phyloP scores from a whole-genome alignment of 2,113 vertebrate genomes.

The Callipepla squamata region DNA sequence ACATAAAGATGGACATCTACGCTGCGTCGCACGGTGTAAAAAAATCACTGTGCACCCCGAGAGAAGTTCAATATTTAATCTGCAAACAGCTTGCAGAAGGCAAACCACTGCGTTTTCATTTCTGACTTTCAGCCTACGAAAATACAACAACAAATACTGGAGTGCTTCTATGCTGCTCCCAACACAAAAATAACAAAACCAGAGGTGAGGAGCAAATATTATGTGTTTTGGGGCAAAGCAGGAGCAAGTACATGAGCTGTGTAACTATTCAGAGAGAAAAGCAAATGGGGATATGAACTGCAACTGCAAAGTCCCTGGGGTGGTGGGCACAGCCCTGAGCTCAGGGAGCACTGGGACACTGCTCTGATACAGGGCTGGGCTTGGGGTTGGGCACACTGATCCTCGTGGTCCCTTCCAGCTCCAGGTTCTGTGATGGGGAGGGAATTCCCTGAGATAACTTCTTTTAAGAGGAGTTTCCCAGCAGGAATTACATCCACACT shows the following conservation, averaged over 20 bases:
- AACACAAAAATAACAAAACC: neutral
- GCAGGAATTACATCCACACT: neutral
- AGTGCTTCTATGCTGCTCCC: neutral
- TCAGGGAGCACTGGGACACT: too few species aligned
- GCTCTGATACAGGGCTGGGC: too few species aligned
- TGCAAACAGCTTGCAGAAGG: neutral
- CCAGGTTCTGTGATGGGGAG: neutral
- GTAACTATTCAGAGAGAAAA: neutral
- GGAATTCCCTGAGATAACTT: neutral
- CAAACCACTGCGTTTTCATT: neutral
- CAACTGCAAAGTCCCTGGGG: neutral
- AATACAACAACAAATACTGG: neutral
- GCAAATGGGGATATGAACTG: neutral
- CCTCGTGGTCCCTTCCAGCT: neutral
- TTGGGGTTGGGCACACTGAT: neutral
- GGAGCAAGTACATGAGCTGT: neutral
- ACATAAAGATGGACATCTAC: neutral
- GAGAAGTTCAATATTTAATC: conserved; percentile 19
- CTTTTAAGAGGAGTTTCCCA: neutral
- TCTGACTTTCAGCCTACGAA: neutral
- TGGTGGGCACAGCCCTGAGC: too few species aligned
- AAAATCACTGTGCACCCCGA: neutral
- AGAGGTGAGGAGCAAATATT: neutral
- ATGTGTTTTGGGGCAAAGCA: neutral
- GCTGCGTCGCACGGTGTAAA: fast-evolving